Conservation (phyloP, 53 echinoderm and acorn worm species). For the Astropecten irregularis region DNA sequence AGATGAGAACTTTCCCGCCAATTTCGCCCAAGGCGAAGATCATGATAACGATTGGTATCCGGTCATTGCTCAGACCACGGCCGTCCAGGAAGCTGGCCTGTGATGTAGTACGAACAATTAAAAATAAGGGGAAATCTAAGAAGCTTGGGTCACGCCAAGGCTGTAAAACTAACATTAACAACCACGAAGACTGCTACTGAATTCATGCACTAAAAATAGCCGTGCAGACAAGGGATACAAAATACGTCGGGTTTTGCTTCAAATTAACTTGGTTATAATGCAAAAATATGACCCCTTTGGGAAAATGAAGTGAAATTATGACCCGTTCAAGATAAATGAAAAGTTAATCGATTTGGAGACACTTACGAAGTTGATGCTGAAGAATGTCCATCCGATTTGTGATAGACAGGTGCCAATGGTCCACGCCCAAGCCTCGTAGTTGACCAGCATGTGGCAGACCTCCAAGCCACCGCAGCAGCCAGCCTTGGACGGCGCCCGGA, state of each 20-base stretch:
- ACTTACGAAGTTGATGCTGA: conserved; percentile 25
- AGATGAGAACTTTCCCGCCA: background rate
- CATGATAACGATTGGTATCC: background rate
- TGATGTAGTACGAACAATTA: background rate
- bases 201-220: no score
- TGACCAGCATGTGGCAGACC: background rate
- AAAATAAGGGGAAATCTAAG: no score
- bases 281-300: no score
- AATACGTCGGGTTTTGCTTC: no score
- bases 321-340: no score
- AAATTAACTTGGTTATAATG: no score
- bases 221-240: no score
- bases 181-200: no score
- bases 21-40: conserved; percentile 26
- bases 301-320: no score
- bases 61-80: conserved; percentile 3
- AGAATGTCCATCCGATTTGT: conserved; percentile 4
- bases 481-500: background rate
- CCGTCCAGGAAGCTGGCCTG: conserved; percentile 40
- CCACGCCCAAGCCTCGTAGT: conserved; percentile 1
- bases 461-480: background rate
- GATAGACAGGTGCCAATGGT: background rate
- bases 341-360: no score
- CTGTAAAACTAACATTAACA: no score
- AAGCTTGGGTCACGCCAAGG: no score